These are phyloP conservation scores for Rosalia funebris DNA, from an alignment of 2,888 invertebrate species.

Conservation along the genomic window DNA sequence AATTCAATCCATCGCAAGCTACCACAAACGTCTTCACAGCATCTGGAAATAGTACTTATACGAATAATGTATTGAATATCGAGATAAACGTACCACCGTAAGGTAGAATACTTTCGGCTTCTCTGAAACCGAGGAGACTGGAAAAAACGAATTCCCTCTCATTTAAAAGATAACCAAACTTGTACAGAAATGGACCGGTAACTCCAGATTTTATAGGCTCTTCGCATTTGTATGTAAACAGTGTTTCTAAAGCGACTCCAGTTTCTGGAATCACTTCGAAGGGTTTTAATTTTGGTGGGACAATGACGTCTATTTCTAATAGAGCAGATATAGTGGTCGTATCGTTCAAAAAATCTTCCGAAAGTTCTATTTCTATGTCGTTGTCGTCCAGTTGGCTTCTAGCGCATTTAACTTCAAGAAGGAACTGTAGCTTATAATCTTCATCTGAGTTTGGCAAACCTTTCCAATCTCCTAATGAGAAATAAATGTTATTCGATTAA, in stretches of 20 bases:
- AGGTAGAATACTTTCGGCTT: slow-evolving; percentile 8
- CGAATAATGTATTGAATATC: background rate
- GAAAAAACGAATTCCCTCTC: slow-evolving; percentile 16
- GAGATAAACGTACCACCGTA: background rate
- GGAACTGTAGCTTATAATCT: slow-evolving; percentile 8
- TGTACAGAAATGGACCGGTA: slow-evolving; percentile 2
- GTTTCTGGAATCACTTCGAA: background rate
- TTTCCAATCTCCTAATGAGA: background rate
- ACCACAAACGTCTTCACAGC: slow-evolving; percentile 8
- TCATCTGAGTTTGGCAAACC: slow-evolving; percentile 3
- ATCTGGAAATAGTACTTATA: background rate
- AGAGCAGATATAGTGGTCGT: slow-evolving; percentile 7
- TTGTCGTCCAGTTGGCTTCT: slow-evolving; percentile 7
- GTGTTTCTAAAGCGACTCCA: slow-evolving; percentile 12
- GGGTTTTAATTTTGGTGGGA: slow-evolving; percentile 6
- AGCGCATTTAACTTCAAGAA: slow-evolving; percentile 12
- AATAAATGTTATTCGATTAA: too few relatives aligned
- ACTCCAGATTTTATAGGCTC: background rate
- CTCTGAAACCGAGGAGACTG: background rate
- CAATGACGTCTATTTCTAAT: slow-evolving; percentile 2
- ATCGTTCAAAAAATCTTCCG: slow-evolving; percentile 4
- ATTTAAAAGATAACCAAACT: slow-evolving; percentile 12
- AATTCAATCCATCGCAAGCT: slow-evolving; percentile 4
- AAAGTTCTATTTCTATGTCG: slow-evolving; percentile 13
- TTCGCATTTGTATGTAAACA: background rate